These are phyloP conservation scores for Diarsia rubi DNA, from an alignment of 2,888 invertebrate genomes.

Conservation along the genomic window DNA sequence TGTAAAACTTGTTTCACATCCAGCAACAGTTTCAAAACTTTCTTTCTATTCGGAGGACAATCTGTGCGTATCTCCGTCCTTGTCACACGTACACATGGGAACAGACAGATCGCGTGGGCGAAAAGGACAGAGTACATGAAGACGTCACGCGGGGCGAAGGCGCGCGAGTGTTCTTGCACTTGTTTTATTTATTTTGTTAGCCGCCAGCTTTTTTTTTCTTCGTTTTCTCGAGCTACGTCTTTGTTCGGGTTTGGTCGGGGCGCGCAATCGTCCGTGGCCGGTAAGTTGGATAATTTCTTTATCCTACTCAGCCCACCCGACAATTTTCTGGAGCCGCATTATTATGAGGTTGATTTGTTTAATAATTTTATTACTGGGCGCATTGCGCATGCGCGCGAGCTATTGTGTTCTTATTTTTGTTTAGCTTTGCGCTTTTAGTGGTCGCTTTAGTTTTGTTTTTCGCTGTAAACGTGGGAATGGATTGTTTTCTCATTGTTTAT, in stretches of 20 bases:
- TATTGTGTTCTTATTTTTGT: conserved; percentile 79
- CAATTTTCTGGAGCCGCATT: conserved; percentile 89
- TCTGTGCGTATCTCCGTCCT: conserved; percentile 77
- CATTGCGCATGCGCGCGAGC: conserved; percentile 78
- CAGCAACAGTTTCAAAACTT: conserved; percentile 88
- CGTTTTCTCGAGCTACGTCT: conserved; percentile 87
- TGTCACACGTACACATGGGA: conserved; percentile 72
- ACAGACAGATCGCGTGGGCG: conserved; percentile 75
- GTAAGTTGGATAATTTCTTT: conserved; percentile 91
- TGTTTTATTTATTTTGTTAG: conserved; percentile 89
- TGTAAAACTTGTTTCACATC: conserved; percentile 89
- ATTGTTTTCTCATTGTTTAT: conserved; percentile 73
- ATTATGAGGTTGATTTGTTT: conserved; percentile 90
- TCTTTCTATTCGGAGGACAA: conserved; percentile 85
- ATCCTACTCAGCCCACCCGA: conserved; percentile 87
- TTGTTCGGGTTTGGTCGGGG: conserved; percentile 84
- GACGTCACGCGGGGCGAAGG: conserved; percentile 89
- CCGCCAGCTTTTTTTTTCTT: conserved; percentile 80
- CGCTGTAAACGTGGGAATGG: conserved; percentile 71
- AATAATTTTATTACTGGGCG: conserved; percentile 90
- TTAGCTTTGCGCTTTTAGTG: conserved; percentile 75
- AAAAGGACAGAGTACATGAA: conserved; percentile 87
- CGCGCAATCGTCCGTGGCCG: conserved; percentile 83
- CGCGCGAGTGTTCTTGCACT: conserved; percentile 90
- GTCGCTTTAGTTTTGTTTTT: conserved; percentile 70